Evolutionary conservation across 2,113 vertebrate genomes (phyloP), one percentile per base, ranked within the genome.

Genomic region (Xerus inauris): DNA sequence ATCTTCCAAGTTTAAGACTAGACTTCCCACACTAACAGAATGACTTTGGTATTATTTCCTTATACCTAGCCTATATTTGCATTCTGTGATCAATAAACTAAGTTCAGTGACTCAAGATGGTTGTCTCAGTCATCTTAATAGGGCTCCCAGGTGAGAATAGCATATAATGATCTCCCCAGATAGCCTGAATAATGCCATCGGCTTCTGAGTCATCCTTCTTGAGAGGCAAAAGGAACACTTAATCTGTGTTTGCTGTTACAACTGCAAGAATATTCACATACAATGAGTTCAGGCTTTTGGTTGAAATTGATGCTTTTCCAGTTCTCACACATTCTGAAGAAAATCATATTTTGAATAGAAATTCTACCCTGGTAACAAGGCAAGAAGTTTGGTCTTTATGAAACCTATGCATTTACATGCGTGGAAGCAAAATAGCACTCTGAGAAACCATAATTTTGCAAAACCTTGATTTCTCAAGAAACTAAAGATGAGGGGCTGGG

Each of bases 291-390:
- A 76, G 14, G 16, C 26, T 95, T 97, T 88, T 82, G 42, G 73
- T 32, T 90, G 80, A 71, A 97, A 92, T 69, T 49, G 5, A 32
- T 69, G 51, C 35, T 49, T 69, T 87, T 45, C 57, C 24, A 67
- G 67, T 8, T 67, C 17, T 51, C n/a, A 57, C 17, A 80, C 32
- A 77, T 81, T 67, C 17, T 85, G 42, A 94, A 72, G 26, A 40
- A 81, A 95, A 94, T 76, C 73, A 28, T 86, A 89, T 94, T 92
- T 95, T 88, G 57, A 81, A 54, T 80, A 90, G 65, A 77, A 94
- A 90, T 11, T 89, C 51, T 86, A 32, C 14, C 8, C 14, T 87
- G 84, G 32, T 86, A 84, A 76, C 42, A 40, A 91, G 51, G 5
- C 30, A 82, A 96, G 22, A 87, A 75, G 19, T 49, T 88, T 87